Evolutionary conservation across 2,797 vertebrate genomes (phyloP), one percentile per base, ranked within the genome.

Genomic region (Chromis chromis): DNA sequence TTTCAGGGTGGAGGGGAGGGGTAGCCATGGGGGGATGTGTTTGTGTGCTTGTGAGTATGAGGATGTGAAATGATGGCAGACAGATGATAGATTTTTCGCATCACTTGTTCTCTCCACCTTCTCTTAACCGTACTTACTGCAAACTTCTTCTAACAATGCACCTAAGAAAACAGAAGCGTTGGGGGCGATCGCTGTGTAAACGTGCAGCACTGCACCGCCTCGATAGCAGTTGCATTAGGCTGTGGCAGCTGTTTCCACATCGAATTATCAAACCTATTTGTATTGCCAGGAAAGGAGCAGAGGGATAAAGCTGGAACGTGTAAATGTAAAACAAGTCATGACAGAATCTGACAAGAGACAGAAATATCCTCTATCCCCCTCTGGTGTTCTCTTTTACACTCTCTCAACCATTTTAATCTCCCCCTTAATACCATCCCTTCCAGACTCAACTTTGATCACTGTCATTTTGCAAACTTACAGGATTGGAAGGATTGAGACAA

Each of bases 381-480:
- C 66, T 76, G 88, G 86, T 85, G 73, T 74, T 84, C 78, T 75
- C 85, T 79, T 87, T 86, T 86, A 87, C 83, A 86, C 84, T 87
- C 85, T 79, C 83, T 70, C 81, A 76, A 80, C 83, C 87, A 74
- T 90, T 91, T 91, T 91, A 91, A 91, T 91, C 88, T 87, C 78
- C 70, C 83, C 74, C 84, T 49, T 91, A 91, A 92, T 91, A 83
- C 85, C 86, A 85, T 72, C 78, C 88, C 84, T 88, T 85, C 86
- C 89, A 90, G 88, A 90, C 88, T 92, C 89, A 92, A 91, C 91
- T 93, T 91, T 93, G 90, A 94, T 93, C 87, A 91, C 87, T 88
- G 90, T 92, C 90, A 88, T 91, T 91, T 76, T 75, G 79, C 84
- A 87, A 93, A 93, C 60, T 86, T 91, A 87, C 84, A 84, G 89